Percentiles rank a stretch among this genome's conserved stretches.
phyloP scores from a whole-genome alignment of 1,140 invertebrate genomes.

The Melipona quadrifasciata region DNA sequence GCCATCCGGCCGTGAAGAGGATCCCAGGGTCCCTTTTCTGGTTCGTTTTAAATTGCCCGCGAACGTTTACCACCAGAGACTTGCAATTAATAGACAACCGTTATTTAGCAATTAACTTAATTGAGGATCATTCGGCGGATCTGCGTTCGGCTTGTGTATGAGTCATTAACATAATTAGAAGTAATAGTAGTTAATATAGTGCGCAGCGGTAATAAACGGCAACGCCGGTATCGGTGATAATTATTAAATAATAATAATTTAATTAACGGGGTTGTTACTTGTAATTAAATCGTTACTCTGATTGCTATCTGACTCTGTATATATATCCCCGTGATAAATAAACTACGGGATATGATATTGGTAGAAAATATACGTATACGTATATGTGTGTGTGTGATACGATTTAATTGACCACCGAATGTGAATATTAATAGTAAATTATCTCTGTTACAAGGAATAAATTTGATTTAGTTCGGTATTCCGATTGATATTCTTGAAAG shows the following conservation, averaged over 20 bases:
- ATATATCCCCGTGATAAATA: too few relatives aligned
- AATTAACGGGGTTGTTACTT: neutral
- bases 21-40: neutral
- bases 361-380: neutral
- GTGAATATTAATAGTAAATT: too few relatives aligned
- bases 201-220: neutral
- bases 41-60: neutral
- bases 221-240: neutral
- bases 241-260: neutral
- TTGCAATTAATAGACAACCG: neutral
- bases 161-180: slow-evolving; percentile 33
- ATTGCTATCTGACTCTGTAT: neutral
- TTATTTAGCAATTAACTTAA: slow-evolving; percentile 21
- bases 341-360: neutral
- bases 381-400: too few relatives aligned
- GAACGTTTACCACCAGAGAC: neutral
- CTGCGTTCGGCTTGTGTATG: neutral
- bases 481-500: too few relatives aligned
- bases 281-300: neutral
- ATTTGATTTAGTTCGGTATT: too few relatives aligned
- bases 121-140: slow-evolving; percentile 4
- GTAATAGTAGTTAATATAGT: slow-evolving; percentile 4
- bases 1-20: neutral
- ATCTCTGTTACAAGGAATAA: too few relatives aligned
- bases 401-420: too few relatives aligned